phyloP scores from a whole-genome alignment of 64 coral and sea anemone species.

The Pocillopora verrucosa region DNA sequence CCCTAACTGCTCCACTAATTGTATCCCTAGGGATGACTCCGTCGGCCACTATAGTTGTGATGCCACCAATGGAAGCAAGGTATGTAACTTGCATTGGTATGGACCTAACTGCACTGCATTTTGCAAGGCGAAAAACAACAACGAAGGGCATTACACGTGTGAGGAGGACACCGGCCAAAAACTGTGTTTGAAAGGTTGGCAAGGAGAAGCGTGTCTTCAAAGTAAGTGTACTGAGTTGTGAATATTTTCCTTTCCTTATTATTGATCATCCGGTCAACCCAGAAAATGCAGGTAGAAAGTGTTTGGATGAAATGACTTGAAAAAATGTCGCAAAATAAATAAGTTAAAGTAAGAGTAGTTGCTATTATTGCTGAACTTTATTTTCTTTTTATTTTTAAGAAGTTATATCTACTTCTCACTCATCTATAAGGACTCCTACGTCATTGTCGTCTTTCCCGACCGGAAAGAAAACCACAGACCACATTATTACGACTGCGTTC shows the following conservation, averaged over 20 bases:
- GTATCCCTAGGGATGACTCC: constrained; percentile 1
- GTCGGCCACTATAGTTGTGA: constrained; percentile 45
- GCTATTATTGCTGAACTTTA: not conserved
- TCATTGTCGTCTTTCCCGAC: not conserved
- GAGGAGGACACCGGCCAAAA: constrained; percentile 53
- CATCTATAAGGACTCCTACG: not conserved
- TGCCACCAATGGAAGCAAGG: not conserved
- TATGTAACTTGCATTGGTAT: constrained; percentile 46
- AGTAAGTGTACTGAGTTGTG: constrained; percentile 6
- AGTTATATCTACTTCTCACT: not conserved
- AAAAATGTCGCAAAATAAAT: too few species aligned
- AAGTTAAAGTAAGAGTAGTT: too few species aligned
- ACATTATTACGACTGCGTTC: not conserved
- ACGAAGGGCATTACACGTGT: constrained; percentile 68
- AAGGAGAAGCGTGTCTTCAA: constrained; percentile 45
- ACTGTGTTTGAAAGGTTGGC: constrained; percentile 67
- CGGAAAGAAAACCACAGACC: not conserved
- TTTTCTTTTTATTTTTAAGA: not conserved
- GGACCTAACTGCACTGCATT: constrained; percentile 40
- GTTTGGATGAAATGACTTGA: too few species aligned
- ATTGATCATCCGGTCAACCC: too few species aligned
- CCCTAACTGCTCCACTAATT: constrained; percentile 33
- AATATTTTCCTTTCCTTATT: not conserved
- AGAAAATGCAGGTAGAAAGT: too few species aligned
- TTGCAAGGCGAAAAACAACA: constrained; percentile 38